Evolutionary conservation across 2,888 invertebrate species (phyloP).

Genomic region (Eremobia ochroleuca): DNA sequence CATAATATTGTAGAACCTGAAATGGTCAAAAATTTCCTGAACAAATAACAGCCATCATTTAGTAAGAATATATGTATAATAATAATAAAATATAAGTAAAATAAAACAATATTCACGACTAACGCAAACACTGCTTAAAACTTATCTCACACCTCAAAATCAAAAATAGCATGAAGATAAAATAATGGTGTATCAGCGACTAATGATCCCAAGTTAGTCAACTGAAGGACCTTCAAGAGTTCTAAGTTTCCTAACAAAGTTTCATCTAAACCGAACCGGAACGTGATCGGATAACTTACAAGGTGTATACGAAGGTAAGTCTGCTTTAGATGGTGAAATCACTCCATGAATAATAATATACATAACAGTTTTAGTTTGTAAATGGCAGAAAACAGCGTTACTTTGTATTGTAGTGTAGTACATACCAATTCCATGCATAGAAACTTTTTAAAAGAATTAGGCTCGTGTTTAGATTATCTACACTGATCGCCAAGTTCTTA

Average conservation of each 20-base stretch:
- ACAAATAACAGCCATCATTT: not conserved
- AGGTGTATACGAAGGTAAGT: not conserved
- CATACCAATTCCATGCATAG: no score
- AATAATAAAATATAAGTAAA: no score
- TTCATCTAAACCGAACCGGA: not conserved
- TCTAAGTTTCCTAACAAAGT: slow-evolving; percentile 24
- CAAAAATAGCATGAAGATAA: slow-evolving; percentile 24
- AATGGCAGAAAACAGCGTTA: not conserved
- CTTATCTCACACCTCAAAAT: slow-evolving; percentile 22
- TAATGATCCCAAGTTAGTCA: slow-evolving; percentile 25
- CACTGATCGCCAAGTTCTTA: no score
- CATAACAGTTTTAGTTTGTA: not conserved
- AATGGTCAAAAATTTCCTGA: not conserved
- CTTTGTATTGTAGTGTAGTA: no score
- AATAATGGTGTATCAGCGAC: slow-evolving; percentile 46
- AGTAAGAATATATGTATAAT: no score
- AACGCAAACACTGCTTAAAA: not conserved
- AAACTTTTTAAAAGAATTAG: no score
- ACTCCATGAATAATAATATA: slow-evolving; percentile 9
- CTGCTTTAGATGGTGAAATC: not conserved
- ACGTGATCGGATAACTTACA: slow-evolving; percentile 39
- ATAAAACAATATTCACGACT: not conserved
- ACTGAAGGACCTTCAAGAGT: slow-evolving; percentile 2
- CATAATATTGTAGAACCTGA: not conserved
- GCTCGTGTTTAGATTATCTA: no score